Evolutionary conservation across 2,113 vertebrate species (phyloP).

Genomic region (Xiphophorus hellerii): DNA sequence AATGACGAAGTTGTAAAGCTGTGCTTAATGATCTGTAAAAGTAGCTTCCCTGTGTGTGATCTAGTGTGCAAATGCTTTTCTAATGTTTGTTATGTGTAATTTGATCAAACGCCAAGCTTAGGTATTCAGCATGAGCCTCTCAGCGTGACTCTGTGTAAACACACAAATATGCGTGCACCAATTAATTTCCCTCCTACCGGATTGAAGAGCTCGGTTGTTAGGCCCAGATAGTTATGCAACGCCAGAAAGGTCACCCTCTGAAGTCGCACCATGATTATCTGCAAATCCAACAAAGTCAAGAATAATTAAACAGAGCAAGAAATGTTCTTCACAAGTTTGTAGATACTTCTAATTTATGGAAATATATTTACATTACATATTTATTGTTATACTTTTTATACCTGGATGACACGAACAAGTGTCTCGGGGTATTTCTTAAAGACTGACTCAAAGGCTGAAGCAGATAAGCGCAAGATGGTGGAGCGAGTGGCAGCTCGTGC

Average conservation of each 20-base stretch:
- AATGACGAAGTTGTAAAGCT: slow-evolving; percentile 58
- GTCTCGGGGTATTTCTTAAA: slow-evolving; percentile 96
- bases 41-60: slow-evolving; percentile 46
- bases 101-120: slow-evolving; percentile 1
- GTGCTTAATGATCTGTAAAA: slow-evolving; percentile 75
- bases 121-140: slow-evolving; percentile 21
- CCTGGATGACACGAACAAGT: slow-evolving; percentile 94
- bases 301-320: slow-evolving; percentile 21
- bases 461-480: slow-evolving; percentile 89
- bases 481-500: slow-evolving; percentile 86
- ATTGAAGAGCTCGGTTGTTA: slow-evolving; percentile 95
- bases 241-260: slow-evolving; percentile 96
- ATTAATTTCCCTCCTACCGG: slow-evolving; percentile 79
- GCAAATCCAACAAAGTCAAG: slow-evolving; percentile 42
- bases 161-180: slow-evolving; percentile 20
- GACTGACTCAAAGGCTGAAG: slow-evolving; percentile 89
- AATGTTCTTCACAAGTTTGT: background rate
- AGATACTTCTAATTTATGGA: background rate
- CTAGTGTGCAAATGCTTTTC: slow-evolving; percentile 13
- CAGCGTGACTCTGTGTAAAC: slow-evolving; percentile 15
- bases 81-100: slow-evolving; percentile 29
- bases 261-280: slow-evolving; percentile 98
- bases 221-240: slow-evolving; percentile 92
- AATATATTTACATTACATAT: background rate
- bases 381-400: slow-evolving; percentile 49